These are phyloP conservation scores for Montipora capitata DNA, from an alignment of 92 coral and sea anemone genomes.

Conservation along the genomic window DNA sequence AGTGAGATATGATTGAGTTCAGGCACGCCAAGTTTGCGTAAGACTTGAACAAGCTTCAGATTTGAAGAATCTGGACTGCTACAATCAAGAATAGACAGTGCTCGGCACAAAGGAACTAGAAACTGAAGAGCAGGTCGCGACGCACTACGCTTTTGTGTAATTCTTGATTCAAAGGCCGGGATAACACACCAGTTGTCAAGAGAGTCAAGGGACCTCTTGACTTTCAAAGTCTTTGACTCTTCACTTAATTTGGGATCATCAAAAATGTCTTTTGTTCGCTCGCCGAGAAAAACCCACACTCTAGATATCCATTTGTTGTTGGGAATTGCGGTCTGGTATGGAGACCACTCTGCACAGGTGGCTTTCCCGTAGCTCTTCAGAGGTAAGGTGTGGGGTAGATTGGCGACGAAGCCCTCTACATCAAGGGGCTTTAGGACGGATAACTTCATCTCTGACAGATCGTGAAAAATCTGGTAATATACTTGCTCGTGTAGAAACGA, in stretches of 20 bases:
- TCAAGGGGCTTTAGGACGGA: conserved; percentile 42
- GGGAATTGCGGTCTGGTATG: not conserved
- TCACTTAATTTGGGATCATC: not conserved
- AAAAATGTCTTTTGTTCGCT: not conserved
- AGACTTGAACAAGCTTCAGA: not conserved
- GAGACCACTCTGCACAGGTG: conserved; percentile 21
- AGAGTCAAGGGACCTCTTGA: conserved; percentile 38
- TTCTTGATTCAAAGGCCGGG: conserved; percentile 49
- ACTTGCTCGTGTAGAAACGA: conserved; percentile 63
- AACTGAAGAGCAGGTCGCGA: not conserved
- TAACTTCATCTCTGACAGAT: not conserved
- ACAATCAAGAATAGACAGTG: conserved; percentile 49
- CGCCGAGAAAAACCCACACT: conserved; percentile 14
- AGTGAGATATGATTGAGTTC: conserved; percentile 47
- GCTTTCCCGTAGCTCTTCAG: not conserved
- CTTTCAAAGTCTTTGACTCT: conserved; percentile 24
- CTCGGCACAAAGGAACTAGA: conserved; percentile 70
- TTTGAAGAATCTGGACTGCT: not conserved
- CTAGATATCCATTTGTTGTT: conserved; percentile 29
- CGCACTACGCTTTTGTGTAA: no score
- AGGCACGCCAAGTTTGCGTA: conserved; percentile 66
- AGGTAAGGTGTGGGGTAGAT: conserved; percentile 27
- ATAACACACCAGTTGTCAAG: conserved; percentile 77
- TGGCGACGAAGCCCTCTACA: conserved; percentile 29
- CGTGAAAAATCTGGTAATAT: not conserved